Base-by-base conservation (phyloP, 2,888 invertebrate genomes). In the Scrobipalpa costella region DNA sequence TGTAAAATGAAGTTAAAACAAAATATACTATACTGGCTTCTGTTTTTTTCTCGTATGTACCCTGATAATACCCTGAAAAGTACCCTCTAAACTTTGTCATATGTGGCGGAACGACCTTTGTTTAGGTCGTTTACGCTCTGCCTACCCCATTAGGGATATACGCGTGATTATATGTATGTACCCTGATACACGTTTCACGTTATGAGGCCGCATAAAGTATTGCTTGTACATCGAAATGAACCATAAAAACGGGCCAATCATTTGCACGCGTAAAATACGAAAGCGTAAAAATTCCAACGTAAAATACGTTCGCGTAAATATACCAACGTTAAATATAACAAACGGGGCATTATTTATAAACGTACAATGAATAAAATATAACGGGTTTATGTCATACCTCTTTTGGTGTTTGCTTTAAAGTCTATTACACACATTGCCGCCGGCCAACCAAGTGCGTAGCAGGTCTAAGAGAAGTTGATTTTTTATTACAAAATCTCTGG, bases 341-440 rank as follows among this genome's bases (percentile, higher is more conserved):
- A 62, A 65, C 65, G 69, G 67, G 68, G 68, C 68, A 72, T 73
- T 71, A 74, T 76, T 76, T 78, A 75, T 72, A 68, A 68, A 64
- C 55, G 61, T 66, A 57, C 1, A 66, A 5, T 52, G 21, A 52
- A 52, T 52, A 52, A 52, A 27, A 52, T 67, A 68, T 71, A 67
- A 69, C 67, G 64, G 57, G 62, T 3, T 11, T 17, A 44, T 61
- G 64, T 61, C 65, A 66, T 64, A 70, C 64, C 71, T 67, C 71
- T 69, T 69, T 70, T 67, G 66, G 67, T 65, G 65, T 66, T 68
- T 67, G 66, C 67, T 55, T 58, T 58, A n/a, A n/a, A n/a, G n/a
- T n/a, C n/a, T n/a, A n/a, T n/a, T n/a, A n/a, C n/a, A n/a, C n/a
- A n/a, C n/a, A n/a, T n/a, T n/a, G n/a, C n/a, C n/a, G n/a, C n/a